Percentiles rank a stretch among this genome's conserved stretches.
These are phyloP conservation scores for Limnephilus lunatus DNA, from an alignment of 2,888 invertebrate genomes.

Conservation along the genomic window DNA sequence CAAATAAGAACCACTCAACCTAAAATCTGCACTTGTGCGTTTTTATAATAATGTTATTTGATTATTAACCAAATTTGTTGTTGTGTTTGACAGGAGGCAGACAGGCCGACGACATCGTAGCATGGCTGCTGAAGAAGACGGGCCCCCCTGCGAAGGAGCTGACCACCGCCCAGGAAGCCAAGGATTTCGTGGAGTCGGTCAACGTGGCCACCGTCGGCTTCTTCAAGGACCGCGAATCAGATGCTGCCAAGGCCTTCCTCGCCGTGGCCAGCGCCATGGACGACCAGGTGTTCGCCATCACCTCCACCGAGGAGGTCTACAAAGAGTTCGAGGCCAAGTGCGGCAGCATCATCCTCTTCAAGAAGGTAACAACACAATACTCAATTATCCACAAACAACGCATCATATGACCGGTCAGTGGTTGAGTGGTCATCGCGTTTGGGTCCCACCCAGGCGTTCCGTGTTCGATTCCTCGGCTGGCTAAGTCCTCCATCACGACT, in stretches of 20 bases:
- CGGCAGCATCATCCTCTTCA: constrained; percentile 91
- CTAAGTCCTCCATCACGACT: no score
- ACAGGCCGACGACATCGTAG: constrained; percentile 93
- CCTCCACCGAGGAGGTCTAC: constrained; percentile 86
- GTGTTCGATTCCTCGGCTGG: no score
- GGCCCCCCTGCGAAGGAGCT: constrained; percentile 95
- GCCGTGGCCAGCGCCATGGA: constrained; percentile 89
- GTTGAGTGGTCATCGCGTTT: no score
- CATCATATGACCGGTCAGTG: no score
- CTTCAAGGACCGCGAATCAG: constrained; percentile 89
- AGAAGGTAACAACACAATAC: constrained; percentile 82
- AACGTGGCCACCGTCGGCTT: constrained; percentile 93
- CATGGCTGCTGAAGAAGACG: constrained; percentile 97
- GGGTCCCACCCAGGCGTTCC: no score
- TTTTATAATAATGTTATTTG: not conserved
- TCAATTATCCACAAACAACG: not conserved
- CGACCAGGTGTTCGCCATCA: constrained; percentile 92
- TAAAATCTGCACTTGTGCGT: not conserved
- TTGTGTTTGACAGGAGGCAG: constrained; percentile 84
- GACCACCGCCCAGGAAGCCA: constrained; percentile 86
- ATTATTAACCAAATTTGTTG: not conserved
- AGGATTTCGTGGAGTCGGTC: constrained; percentile 87
- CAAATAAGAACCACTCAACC: no score
- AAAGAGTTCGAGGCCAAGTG: constrained; percentile 88
- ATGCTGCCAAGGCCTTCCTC: constrained; percentile 90